phyloP scores from a whole-genome alignment of 2,888 invertebrate species.

The Trissolcus japonicus region DNA sequence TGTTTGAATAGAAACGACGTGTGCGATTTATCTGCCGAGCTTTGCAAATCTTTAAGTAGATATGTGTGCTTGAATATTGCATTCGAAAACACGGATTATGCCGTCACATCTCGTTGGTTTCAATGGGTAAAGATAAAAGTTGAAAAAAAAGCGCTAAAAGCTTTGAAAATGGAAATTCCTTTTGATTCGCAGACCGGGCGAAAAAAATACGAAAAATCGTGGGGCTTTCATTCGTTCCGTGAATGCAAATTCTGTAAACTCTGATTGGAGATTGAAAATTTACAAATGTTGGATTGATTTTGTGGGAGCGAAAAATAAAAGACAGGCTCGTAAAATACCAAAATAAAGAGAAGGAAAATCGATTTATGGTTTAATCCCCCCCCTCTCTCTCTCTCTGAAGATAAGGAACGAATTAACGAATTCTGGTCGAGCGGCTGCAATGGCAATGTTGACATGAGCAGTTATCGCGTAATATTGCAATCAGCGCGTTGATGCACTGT shows the following conservation, averaged over 20 bases:
- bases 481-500: slow-evolving; percentile 40
- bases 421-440: neutral
- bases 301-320: no score
- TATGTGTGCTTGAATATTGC: slow-evolving; percentile 4
- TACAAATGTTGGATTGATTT: no score
- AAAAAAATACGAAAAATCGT: slow-evolving; percentile 2
- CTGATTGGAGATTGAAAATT: no score
- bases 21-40: slow-evolving; percentile 23
- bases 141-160: neutral
- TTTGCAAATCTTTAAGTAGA: slow-evolving; percentile 17
- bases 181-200: slow-evolving; percentile 4
- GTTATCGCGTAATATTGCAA: slow-evolving; percentile 51
- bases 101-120: slow-evolving; percentile 5
- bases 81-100: slow-evolving; percentile 1
- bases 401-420: no score
- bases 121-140: neutral
- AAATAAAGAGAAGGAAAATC: no score
- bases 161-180: slow-evolving; percentile 1
- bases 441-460: slow-evolving; percentile 43
- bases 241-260: no score
- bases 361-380: no score
- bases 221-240: no score
- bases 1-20: slow-evolving; percentile 19
- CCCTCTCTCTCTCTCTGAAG: no score
- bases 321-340: neutral